Evolutionary conservation across 2,888 invertebrate species (phyloP).

Genomic region (Abrostola triplasia): DNA sequence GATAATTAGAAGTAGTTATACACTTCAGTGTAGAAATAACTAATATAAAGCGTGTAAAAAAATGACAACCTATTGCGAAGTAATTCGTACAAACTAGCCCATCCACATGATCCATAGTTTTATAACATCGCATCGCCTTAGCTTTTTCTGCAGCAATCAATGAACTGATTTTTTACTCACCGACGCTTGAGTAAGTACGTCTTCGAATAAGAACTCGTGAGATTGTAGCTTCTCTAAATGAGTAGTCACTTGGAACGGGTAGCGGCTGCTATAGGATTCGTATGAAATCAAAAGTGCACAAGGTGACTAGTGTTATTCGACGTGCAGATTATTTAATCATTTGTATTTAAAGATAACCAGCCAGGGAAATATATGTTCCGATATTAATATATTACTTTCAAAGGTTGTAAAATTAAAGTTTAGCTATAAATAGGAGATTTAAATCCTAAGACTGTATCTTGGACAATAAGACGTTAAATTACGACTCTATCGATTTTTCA

Average conservation of each 20-base stretch:
- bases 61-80: background rate
- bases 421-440: no score
- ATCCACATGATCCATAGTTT: conserved; percentile 29
- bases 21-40: no score
- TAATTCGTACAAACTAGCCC: conserved; percentile 9
- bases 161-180: conserved; percentile 71
- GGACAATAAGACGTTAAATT: no score
- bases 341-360: conserved; percentile 9
- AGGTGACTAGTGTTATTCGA: conserved; percentile 61
- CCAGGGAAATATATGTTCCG: no score
- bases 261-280: conserved; percentile 64
- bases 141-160: conserved; percentile 66
- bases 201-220: conserved; percentile 65
- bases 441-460: no score
- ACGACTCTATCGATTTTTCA: no score
- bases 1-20: no score
- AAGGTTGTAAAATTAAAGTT: no score
- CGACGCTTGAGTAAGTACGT: conserved; percentile 72
- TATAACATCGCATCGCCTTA: conserved; percentile 27
- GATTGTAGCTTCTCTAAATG: conserved; percentile 66
- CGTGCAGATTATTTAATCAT: conserved; percentile 35
- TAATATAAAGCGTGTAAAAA: no score
- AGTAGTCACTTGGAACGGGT: conserved; percentile 63
- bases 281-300: conserved; percentile 77
- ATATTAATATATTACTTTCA: no score